phyloP scores from a whole-genome alignment of 1,140 invertebrate genomes.

The Acromyrmex echinatior region DNA sequence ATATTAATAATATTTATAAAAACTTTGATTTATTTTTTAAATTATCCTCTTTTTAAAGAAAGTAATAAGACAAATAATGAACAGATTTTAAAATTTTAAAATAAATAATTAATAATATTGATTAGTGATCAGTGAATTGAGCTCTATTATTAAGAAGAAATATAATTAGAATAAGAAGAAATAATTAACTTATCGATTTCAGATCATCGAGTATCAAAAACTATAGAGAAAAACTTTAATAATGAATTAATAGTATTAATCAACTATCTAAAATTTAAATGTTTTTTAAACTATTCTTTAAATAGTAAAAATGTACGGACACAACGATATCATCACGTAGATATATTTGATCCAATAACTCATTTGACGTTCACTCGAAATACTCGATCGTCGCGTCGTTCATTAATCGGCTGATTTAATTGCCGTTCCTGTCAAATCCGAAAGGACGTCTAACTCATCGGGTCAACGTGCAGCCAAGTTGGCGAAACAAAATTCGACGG shows the following conservation, averaged over 20 bases:
- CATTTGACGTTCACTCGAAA: constrained; percentile 8
- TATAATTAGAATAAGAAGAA: neutral
- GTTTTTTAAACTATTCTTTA: neutral
- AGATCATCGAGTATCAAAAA: neutral
- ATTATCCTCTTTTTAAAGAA: neutral
- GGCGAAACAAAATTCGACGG: constrained; percentile 24
- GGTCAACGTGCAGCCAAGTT: constrained; percentile 43
- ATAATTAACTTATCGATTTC: neutral
- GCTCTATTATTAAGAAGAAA: neutral
- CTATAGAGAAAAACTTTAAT: neutral
- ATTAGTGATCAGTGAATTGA: neutral
- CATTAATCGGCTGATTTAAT: constrained; percentile 53
- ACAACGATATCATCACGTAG: neutral
- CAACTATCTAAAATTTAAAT: neutral
- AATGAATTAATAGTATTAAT: neutral
- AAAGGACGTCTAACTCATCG: constrained; percentile 27
- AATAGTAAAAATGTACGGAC: neutral
- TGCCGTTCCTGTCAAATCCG: constrained; percentile 26
- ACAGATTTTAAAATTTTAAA: neutral
- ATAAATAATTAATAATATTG: neutral
- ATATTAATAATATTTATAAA: neutral
- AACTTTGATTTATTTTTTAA: neutral
- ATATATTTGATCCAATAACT: neutral
- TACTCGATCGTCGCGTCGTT: constrained; percentile 42
- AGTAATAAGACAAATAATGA: neutral